These are phyloP conservation scores for Tupaia chinensis DNA, from an alignment of 2,113 vertebrate genomes.

Conservation along the genomic window DNA sequence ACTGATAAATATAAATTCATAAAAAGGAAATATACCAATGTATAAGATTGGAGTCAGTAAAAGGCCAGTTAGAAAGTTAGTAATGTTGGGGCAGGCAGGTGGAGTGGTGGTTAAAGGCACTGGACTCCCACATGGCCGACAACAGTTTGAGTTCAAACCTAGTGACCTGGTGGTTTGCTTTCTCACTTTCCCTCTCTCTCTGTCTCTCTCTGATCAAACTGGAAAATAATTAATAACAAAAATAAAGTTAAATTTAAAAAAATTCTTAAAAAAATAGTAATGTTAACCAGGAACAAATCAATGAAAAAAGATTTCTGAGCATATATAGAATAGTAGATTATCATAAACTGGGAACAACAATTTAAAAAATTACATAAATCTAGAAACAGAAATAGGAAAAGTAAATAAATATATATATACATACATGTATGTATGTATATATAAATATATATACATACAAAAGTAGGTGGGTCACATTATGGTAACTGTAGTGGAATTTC, in stretches of 20 bases:
- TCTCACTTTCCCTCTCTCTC: too few relatives aligned
- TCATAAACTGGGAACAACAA: neutral
- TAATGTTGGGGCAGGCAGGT: neutral
- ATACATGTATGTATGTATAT: too few relatives aligned
- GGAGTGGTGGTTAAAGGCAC: too few relatives aligned
- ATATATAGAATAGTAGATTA: neutral
- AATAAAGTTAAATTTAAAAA: too few relatives aligned
- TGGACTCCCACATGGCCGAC: too few relatives aligned
- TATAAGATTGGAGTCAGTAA: neutral
- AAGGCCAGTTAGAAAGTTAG: neutral
- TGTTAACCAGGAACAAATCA: neutral
- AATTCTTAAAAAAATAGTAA: neutral
- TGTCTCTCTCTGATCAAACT: too few relatives aligned
- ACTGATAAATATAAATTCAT: neutral
- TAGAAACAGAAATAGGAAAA: neutral
- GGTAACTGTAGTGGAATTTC: neutral
- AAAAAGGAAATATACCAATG: neutral
- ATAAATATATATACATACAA: neutral
- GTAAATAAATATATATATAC: neutral
- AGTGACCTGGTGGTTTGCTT: too few relatives aligned
- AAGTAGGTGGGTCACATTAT: too few relatives aligned
- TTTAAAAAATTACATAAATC: neutral
- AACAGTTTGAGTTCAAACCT: too few relatives aligned
- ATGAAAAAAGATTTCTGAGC: slow-evolving; percentile 16
- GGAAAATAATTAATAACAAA: too few relatives aligned